Conservation (phyloP, 2,113 vertebrate species). For the Porphyrio hochstetteri region DNA sequence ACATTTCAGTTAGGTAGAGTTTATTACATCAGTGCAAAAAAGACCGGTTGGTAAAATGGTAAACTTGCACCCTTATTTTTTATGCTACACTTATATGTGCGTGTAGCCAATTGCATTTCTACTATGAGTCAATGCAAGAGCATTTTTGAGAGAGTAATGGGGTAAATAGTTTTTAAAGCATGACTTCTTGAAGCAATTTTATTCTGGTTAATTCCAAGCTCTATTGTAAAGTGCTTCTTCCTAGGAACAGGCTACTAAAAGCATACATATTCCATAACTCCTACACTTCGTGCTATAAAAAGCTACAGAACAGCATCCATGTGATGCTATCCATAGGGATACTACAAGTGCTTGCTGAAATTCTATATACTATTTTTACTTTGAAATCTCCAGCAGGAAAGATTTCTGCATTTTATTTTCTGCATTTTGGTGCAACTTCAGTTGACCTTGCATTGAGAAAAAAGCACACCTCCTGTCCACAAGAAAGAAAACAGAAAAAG, state of each 20-base stretch:
- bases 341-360: slow-evolving; percentile 11
- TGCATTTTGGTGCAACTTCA: not conserved
- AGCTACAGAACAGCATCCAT: slow-evolving; percentile 17
- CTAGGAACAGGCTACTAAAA: slow-evolving; percentile 45
- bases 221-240: slow-evolving; percentile 21
- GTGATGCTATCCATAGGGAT: slow-evolving; percentile 17
- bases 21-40: not conserved
- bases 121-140: not conserved
- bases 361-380: not conserved
- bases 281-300: slow-evolving; percentile 44
- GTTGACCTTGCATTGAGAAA: not conserved
- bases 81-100: not conserved
- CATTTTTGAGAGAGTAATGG: not conserved
- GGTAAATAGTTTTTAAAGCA: not conserved
- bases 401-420: not conserved
- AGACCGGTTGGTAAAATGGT: not conserved
- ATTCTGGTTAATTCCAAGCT: slow-evolving; percentile 28
- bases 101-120: not conserved
- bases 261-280: slow-evolving; percentile 43
- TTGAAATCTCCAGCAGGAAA: not conserved
- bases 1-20: not conserved
- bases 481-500: not conserved
- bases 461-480: not conserved
- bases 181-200: not conserved
- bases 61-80: not conserved